These are phyloP conservation scores for Tinamus guttatus DNA, from an alignment of 2,113 vertebrate species.

Conservation along the genomic window DNA sequence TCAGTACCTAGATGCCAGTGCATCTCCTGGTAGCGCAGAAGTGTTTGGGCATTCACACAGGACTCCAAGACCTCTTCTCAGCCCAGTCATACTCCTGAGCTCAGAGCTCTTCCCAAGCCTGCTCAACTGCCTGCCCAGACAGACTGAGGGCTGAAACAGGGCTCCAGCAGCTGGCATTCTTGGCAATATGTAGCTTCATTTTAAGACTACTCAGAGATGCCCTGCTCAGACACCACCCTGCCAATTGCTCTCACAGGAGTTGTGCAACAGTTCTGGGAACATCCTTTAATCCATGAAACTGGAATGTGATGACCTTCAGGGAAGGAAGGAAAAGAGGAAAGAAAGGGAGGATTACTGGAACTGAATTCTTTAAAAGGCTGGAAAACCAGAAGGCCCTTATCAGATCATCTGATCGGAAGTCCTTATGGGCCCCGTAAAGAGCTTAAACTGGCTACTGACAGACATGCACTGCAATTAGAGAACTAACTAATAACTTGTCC, in stretches of 20 bases:
- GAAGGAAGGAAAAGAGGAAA: not conserved
- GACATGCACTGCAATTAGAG: conserved; percentile 25
- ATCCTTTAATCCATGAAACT: conserved; percentile 51
- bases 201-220: not conserved
- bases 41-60: not conserved
- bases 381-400: conserved; percentile 32
- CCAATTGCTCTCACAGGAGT: not conserved
- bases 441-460: conserved; percentile 49
- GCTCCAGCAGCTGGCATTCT: not conserved
- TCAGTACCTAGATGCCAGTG: not conserved
- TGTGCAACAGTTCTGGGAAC: conserved; percentile 63
- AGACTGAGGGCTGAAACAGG: not conserved
- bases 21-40: not conserved
- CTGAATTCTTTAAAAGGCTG: conserved; percentile 22
- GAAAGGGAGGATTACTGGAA: conserved; percentile 52
- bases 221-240: not conserved
- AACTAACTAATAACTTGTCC: conserved; percentile 10
- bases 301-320: conserved; percentile 56
- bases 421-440: not conserved
- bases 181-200: not conserved
- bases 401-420: conserved; percentile 17
- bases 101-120: not conserved
- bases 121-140: not conserved
- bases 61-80: not conserved
- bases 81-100: not conserved